Base-by-base conservation (phyloP, 2,888 invertebrate species). In the Fragum whitleyi region DNA sequence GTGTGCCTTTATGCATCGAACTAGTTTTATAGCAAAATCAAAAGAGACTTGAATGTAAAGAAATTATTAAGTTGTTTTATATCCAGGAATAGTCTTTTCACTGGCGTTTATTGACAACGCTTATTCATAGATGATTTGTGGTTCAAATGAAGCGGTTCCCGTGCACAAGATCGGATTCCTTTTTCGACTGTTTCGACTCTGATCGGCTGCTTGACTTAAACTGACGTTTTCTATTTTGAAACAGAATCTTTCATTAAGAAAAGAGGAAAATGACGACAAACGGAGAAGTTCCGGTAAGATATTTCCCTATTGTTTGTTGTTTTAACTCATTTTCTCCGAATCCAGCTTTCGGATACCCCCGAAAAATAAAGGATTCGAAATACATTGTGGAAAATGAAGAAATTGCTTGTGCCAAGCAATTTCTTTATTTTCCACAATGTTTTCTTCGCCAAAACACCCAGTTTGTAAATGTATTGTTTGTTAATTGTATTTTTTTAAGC, bases 1-100 rank as follows among this genome's bases (percentile, higher is more conserved):
- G 32, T 23, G 14, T 2, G 5, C n/a, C 62, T 62, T 62, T 62
- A 62, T 62, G 36, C 28, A 36, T 23, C 32, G 32, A 16, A 36
- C 62, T 62, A 23, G 36, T 62, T 62, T 62, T 62, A 62, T 62
- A 36, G 62, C 62, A 29, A 62, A 62, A 62, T 62, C 62, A 62
- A 62, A 62, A 62, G 62, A 28, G 62, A 62, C 23, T 62, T n/a
- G 28, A 36, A 28, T 28, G 62, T 36, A 28, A 62, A 62, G 57
- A 57, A 57, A 57, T 23, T 19, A 23, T 1, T 57, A 26, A 57
- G 9, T 23, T 23, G 57, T 26, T 26, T 23, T 23, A 53, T 53
- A 23, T 57, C 11, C n/a, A 57, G 57, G 21, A 19, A 57, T n/a
- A n/a, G 47, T 47, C 47, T 47, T 19, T 47, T 47, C 16, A 47